Evolutionary conservation across 2,888 invertebrate species (phyloP), one percentile per base, ranked within the genome.

Genomic region (Latheticus oryzae): DNA sequence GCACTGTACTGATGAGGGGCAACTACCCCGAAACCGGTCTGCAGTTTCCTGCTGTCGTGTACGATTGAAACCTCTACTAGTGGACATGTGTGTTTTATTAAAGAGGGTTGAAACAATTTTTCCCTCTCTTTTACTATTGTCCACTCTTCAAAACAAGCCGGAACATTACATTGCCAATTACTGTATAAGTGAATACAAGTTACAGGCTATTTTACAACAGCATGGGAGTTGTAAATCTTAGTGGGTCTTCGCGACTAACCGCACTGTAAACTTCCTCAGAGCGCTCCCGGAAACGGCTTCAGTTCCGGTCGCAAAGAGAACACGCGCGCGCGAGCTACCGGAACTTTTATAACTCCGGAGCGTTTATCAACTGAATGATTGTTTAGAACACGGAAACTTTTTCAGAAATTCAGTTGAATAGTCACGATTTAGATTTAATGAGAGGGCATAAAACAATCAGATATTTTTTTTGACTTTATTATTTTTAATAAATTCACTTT

Each of bases 211-310:
- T 68, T 64, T 62, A 67, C 67, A 65, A 67, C 65, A 42, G 59
- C 61, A 51, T 19, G 28, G 62, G 47, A 63, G 59, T 60, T 60
- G 68, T 68, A 69, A 70, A 69, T 67, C 67, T 66, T 58, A 32
- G 47, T 40, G 51, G 62, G 61, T 55, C 65, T 60, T 63, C 47
- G 63, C 61, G 66, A 69, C 61, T 65, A 68, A 69, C 69, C 67
- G 64, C 68, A 68, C 63, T 60, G 67, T 69, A 68, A 70, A 69
- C 68, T 68, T 69, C 64, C 70, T 68, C 65, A 67, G 63, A 67
- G n/a, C n/a, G 66, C 67, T 64, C 62, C 69, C 69, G 71, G 72
- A 73, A 74, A 73, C 72, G 72, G 70, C 68, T 68, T 60, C 63
- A 60, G 68, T 73, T 73, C 72, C 72, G 72, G 71, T 70, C n/a